Evolutionary conservation across 2,888 invertebrate genomes (phyloP).

Genomic region (Protophormia terraenovae): DNA sequence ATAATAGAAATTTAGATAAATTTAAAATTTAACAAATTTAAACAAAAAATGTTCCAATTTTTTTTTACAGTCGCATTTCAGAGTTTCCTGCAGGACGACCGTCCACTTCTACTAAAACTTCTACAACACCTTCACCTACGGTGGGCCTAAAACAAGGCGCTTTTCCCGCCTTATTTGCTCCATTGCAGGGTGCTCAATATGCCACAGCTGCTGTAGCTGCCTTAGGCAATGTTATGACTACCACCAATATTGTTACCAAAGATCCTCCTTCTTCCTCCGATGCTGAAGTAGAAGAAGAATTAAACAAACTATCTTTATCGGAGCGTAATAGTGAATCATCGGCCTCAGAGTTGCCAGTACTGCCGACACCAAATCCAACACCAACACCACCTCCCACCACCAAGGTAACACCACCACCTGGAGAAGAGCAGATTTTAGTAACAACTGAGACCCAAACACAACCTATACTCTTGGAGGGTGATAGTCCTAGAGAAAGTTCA

Average conservation of each 20-base stretch:
- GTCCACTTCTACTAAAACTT: constrained; percentile 67
- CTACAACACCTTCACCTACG: constrained; percentile 74
- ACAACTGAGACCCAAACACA: constrained; percentile 42
- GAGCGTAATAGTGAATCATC: constrained; percentile 70
- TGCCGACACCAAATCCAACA: constrained; percentile 68
- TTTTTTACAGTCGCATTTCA: constrained; percentile 70
- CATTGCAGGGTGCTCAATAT: constrained; percentile 64
- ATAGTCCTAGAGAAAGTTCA: constrained; percentile 58
- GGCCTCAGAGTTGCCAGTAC: constrained; percentile 56
- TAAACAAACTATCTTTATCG: constrained; percentile 68
- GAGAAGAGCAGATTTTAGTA: constrained; percentile 51
- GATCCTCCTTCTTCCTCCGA: constrained; percentile 72
- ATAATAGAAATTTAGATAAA: too few species aligned
- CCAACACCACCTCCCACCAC: constrained; percentile 72
- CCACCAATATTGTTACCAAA: constrained; percentile 67
- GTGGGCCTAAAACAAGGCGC: constrained; percentile 64
- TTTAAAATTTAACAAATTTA: background rate
- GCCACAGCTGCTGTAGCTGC: constrained; percentile 57
- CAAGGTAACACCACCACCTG: constrained; percentile 70
- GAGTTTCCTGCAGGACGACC: constrained; percentile 74
- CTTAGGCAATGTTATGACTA: constrained; percentile 52
- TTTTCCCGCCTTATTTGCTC: constrained; percentile 68
- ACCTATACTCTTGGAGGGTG: constrained; percentile 21
- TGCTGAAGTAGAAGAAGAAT: constrained; percentile 71
- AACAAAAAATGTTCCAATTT: background rate